Evolutionary conservation across 2,113 vertebrate genomes (phyloP).

Genomic region (Sinocyclocheilus grahami): DNA sequence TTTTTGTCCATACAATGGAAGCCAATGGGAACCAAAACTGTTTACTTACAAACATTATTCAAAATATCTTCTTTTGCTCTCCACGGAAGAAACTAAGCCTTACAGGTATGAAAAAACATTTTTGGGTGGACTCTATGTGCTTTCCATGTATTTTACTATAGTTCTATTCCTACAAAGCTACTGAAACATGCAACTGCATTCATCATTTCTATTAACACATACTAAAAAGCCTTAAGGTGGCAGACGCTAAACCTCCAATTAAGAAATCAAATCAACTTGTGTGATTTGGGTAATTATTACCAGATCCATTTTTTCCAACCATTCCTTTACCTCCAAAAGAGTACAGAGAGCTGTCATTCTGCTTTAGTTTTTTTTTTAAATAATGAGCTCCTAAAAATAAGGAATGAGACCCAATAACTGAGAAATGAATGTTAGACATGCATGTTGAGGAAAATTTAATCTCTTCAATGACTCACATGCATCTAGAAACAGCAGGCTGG

Average conservation of each 20-base stretch:
- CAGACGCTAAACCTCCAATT: neutral
- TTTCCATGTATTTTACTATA: neutral
- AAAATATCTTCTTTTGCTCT: neutral
- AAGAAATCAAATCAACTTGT: neutral
- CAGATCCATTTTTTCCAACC: neutral
- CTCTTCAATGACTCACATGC: neutral
- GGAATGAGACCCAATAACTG: neutral
- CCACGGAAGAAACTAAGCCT: neutral
- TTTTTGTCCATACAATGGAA: too few species aligned
- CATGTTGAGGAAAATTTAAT: neutral
- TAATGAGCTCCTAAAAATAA: neutral
- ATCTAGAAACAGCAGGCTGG: too few species aligned
- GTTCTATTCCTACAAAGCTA: neutral
- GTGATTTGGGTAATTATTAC: neutral
- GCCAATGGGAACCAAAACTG: too few species aligned
- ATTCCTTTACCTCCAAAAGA: neutral
- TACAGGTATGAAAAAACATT: neutral
- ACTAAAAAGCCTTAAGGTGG: neutral
- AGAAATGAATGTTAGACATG: neutral
- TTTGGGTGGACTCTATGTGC: neutral
- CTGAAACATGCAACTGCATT: neutral
- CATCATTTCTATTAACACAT: constrained; percentile 2
- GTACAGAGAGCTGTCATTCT: neutral
- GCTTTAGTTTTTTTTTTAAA: neutral
- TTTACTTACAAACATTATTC: neutral